These are phyloP conservation scores for Diabrotica virgifera DNA, from an alignment of 1,140 invertebrate species.

Conservation along the genomic window DNA sequence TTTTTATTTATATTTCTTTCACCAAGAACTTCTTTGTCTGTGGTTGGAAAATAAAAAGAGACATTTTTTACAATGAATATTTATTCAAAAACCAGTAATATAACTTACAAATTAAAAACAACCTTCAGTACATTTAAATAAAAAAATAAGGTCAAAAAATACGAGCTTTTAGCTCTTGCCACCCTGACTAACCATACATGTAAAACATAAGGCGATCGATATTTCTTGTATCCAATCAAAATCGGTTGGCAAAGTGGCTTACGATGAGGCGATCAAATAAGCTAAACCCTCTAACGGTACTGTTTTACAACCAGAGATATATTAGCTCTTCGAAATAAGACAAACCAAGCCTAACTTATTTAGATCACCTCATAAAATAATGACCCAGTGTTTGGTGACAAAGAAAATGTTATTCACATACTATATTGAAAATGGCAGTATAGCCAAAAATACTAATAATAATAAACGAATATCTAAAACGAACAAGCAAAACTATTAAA, in stretches of 20 bases:
- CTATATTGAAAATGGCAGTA: neutral
- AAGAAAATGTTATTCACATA: neutral
- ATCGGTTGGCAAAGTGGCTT: no score
- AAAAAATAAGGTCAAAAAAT: constrained; percentile 35
- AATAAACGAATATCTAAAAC: constrained; percentile 21
- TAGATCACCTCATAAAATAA: no score
- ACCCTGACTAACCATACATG: constrained; percentile 47
- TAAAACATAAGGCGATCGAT: constrained; percentile 36
- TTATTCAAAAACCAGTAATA: constrained; percentile 38
- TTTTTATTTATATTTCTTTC: no score
- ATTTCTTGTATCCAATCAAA: no score
- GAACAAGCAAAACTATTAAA: constrained; percentile 16
- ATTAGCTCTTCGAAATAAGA: no score
- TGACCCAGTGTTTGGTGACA: constrained; percentile 17
- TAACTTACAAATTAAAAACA: constrained; percentile 36
- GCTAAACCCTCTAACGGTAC: no score
- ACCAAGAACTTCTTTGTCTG: no score
- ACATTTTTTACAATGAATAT: constrained; percentile 27
- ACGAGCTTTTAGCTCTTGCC: constrained; percentile 42
- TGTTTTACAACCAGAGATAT: no score
- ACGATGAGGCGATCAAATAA: no score
- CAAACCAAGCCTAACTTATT: no score
- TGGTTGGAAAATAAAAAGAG: neutral
- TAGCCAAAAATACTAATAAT: constrained; percentile 18
- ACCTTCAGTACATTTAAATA: constrained; percentile 35